Percentiles rank a stretch among this genome's conserved stretches.
Evolutionary conservation across 2,797 vertebrate species (phyloP).

Genomic region (Liasis olivaceus): DNA sequence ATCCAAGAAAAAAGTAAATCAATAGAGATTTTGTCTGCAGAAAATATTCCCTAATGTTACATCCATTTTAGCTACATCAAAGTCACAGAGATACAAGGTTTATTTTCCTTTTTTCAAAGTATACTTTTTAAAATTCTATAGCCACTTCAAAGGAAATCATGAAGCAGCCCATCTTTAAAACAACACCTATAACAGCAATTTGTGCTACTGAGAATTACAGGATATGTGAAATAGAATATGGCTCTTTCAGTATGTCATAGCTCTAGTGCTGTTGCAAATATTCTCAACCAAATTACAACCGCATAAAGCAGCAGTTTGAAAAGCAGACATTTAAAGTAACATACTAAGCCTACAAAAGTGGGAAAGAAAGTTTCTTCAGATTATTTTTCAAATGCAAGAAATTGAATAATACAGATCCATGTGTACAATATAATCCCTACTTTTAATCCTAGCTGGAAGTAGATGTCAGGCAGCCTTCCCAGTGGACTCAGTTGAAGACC

Average conservation of each 20-base stretch:
- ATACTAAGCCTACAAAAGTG: not conserved
- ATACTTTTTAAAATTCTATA: not conserved
- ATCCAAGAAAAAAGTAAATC: not conserved
- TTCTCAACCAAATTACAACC: constrained; percentile 6
- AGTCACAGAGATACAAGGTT: not conserved
- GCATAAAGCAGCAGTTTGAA: not conserved
- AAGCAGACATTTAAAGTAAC: not conserved
- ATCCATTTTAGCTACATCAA: not conserved
- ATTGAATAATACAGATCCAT: not conserved
- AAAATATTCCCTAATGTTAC: not conserved
- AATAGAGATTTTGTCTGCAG: not conserved
- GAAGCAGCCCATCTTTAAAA: constrained; percentile 1
- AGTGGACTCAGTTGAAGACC: not conserved
- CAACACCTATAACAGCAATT: not conserved
- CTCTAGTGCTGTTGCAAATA: constrained; percentile 1
- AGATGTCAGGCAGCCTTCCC: not conserved
- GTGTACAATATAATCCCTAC: not conserved
- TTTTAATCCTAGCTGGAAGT: not conserved
- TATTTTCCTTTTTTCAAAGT: not conserved
- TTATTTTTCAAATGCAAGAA: not conserved
- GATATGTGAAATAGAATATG: constrained; percentile 7
- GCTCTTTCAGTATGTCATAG: not conserved
- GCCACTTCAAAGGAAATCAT: not conserved
- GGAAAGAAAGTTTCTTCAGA: not conserved
- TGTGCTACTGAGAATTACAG: not conserved